Conservation (phyloP, 30 jellyfish, hydroid and myxozoan species). For the Aurelia sp. region DNA sequence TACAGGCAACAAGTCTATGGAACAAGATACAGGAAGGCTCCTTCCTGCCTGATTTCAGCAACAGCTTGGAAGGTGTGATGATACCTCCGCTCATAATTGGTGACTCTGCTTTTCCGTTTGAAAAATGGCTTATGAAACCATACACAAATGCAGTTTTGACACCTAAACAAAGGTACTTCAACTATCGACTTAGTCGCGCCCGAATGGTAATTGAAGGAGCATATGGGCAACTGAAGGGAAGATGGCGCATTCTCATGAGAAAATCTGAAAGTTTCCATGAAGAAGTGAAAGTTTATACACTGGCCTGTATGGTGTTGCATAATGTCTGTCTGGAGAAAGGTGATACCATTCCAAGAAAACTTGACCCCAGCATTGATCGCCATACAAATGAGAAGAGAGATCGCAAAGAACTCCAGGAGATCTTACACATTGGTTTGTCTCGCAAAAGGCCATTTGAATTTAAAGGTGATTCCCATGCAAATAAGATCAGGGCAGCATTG, state of each 20-base stretch:
- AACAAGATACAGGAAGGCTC: conserved; percentile 19
- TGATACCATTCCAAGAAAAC: conserved; percentile 8
- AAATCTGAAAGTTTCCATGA: conserved; percentile 26
- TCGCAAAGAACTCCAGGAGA: not conserved
- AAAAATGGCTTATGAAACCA: conserved; percentile 47
- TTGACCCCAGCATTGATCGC: not conserved
- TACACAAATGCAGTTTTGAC: conserved; percentile 59
- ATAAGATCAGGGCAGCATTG: no score
- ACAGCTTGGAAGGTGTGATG: not conserved
- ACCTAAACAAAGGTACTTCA: conserved; percentile 43
- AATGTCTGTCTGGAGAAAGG: conserved; percentile 28
- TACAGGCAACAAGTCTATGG: conserved; percentile 77
- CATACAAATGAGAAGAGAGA: conserved; percentile 5
- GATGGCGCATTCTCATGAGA: conserved; percentile 31
- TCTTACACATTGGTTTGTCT: not conserved
- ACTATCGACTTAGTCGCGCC: conserved; percentile 67
- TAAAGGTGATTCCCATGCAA: no score
- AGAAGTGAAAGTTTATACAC: conserved; percentile 12
- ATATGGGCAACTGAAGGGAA: conserved; percentile 38
- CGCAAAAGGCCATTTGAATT: not conserved
- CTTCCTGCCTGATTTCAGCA: conserved; percentile 32
- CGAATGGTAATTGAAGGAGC: conserved; percentile 62
- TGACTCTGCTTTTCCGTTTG: conserved; percentile 59
- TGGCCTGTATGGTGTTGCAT: conserved; percentile 58
- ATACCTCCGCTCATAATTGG: conserved; percentile 61